Conservation (phyloP, 2,888 invertebrate species). For the Cephus nigrinus region DNA sequence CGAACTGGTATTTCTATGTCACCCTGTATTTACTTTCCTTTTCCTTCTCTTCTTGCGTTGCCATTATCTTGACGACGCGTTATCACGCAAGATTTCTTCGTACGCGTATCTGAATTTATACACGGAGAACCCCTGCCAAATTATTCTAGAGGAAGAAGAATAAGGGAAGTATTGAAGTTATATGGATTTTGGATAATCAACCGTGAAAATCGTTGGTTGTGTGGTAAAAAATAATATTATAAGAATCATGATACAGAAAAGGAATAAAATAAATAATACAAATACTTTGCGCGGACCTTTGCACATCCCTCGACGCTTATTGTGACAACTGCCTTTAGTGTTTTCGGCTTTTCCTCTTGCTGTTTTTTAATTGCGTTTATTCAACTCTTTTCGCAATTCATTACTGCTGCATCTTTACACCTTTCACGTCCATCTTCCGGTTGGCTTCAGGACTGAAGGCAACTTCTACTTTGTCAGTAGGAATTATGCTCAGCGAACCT, state of each 20-base stretch:
- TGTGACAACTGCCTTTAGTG: neutral
- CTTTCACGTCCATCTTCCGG: neutral
- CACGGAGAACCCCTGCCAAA: neutral
- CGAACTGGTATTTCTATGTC: too few species aligned
- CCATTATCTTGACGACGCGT: neutral
- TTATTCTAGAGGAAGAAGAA: neutral
- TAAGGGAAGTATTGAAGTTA: neutral
- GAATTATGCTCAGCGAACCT: slow-evolving; percentile 29
- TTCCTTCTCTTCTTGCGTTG: neutral
- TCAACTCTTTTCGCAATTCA: neutral
- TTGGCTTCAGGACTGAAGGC: slow-evolving; percentile 3
- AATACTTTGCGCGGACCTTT: neutral
- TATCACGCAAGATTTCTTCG: neutral
- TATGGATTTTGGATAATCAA: neutral
- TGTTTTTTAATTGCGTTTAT: neutral
- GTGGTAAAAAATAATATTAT: neutral
- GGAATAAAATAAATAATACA: neutral
- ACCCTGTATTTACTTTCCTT: neutral
- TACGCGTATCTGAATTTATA: neutral
- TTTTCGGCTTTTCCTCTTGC: neutral
- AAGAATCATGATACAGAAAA: neutral
- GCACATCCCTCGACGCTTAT: neutral
- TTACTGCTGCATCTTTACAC: neutral
- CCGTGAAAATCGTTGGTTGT: neutral
- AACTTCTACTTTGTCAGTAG: slow-evolving; percentile 20